Evolutionary conservation across 2,888 invertebrate genomes (phyloP), one percentile per base, ranked within the genome.

Genomic region (Nemoura dubitans): DNA sequence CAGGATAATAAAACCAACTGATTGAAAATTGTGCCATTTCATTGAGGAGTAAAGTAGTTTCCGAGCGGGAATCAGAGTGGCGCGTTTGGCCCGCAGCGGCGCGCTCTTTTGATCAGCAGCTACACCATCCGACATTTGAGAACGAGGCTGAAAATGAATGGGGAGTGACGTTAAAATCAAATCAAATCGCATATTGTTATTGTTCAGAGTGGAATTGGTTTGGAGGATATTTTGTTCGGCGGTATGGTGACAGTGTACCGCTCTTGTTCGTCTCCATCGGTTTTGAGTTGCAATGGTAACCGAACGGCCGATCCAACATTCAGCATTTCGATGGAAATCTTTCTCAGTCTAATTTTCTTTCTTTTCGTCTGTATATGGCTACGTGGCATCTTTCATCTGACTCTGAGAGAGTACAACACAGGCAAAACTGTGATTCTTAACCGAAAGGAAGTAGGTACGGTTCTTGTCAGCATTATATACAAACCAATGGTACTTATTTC

Each of bases 21-120:
- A 59, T 59, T 59, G 59, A 59, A 59, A 59, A 59, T 59, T 59
- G 59, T 59, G 59, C 59, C 59, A 59, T 59, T 59, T 59, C 59
- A 59, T 59, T 59, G 59, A 59, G 59, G 21, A 59, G 59, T 59
- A 21, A 59, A 59, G 59, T 59, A 59, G 59, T 59, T 59, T 59
- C 59, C 59, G 59, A 10, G 59, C 36, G 3, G 5, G 36, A 36
- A 36, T 36, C 36, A 36, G 36, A 36, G 36, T 10, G 21, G 6
- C 59, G 59, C 59, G 2, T 59, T 59, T 21, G 10, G 6, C 59
- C 59, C 16, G 59, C 59, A 14, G 59, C 59, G 36, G 36, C 14
- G 3, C 59, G 59, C 59, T 36, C 36, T 36, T 36, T 36, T 36
- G 36, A 36, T 36, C 59, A 59, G 59, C 59, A 36, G 59, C 59